These are phyloP conservation scores for Hymenopus coronatus DNA, from an alignment of 2,888 invertebrate species.

Conservation along the genomic window DNA sequence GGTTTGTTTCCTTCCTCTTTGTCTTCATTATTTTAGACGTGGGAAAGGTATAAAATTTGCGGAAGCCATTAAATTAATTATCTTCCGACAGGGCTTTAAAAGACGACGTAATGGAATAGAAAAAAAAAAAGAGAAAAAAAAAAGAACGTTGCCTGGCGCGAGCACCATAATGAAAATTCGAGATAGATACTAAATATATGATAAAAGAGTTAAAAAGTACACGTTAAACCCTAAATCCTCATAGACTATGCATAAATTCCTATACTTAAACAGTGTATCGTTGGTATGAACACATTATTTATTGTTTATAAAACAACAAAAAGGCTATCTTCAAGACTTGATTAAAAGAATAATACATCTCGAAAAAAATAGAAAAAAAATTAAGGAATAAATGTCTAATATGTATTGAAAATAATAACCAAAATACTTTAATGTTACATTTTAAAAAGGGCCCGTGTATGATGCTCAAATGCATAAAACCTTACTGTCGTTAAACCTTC, in stretches of 20 bases:
- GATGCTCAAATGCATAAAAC: background rate
- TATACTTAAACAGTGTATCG: background rate
- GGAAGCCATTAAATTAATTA: background rate
- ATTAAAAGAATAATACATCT: background rate
- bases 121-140: background rate
- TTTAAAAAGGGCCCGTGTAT: background rate
- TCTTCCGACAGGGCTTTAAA: background rate
- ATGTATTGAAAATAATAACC: background rate
- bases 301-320: background rate
- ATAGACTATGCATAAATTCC: background rate
- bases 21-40: conserved; percentile 33
- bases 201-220: background rate
- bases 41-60: conserved; percentile 55
- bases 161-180: conserved; percentile 4
- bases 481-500: background rate
- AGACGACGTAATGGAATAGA: background rate
- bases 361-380: background rate
- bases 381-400: background rate
- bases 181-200: background rate
- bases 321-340: background rate
- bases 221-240: background rate
- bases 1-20: background rate
- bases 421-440: background rate
- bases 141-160: conserved; percentile 2
- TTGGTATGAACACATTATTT: background rate